Evolutionary conservation across 1,140 invertebrate species (phyloP).

Genomic region (Cyclina sinensis): DNA sequence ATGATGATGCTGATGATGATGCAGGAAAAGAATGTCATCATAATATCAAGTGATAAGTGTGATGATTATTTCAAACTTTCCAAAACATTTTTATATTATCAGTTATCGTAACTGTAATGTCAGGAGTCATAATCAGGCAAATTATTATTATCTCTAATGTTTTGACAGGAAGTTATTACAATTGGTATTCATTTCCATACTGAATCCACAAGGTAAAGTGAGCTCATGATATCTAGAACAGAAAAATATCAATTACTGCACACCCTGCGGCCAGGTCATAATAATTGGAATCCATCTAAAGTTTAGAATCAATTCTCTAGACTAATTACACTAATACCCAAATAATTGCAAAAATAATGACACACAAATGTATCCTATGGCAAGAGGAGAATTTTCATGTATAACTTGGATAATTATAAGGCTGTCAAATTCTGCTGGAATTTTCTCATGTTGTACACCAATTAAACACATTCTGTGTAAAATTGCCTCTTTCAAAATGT

Average conservation of each 20-base stretch:
- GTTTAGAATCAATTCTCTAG: conserved; percentile 32
- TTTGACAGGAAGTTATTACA: too few species aligned
- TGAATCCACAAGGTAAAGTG: too few species aligned
- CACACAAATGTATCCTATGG: not conserved
- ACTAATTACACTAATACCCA: conserved; percentile 36
- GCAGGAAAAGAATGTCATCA: too few species aligned
- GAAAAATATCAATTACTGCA: conserved; percentile 20
- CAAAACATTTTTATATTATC: too few species aligned
- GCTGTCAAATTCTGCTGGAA: not conserved
- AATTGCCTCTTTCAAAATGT: not conserved
- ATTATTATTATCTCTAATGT: too few species aligned
- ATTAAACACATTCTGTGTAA: conserved; percentile 33
- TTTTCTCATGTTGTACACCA: not conserved
- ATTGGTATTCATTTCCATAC: too few species aligned
- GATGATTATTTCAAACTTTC: too few species aligned
- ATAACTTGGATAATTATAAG: conserved; percentile 12
- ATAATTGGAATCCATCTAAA: conserved; percentile 4
- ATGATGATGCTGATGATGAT: too few species aligned
- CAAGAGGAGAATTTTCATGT: not conserved
- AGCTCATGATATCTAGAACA: too few species aligned
- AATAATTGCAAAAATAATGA: conserved; percentile 47
- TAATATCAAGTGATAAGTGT: too few species aligned
- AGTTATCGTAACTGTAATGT: too few species aligned
- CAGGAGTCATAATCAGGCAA: too few species aligned
- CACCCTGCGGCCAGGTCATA: conserved; percentile 8